These are phyloP conservation scores for Procambarus virginalis DNA, from an alignment of 1,140 invertebrate genomes.

Conservation along the genomic window DNA sequence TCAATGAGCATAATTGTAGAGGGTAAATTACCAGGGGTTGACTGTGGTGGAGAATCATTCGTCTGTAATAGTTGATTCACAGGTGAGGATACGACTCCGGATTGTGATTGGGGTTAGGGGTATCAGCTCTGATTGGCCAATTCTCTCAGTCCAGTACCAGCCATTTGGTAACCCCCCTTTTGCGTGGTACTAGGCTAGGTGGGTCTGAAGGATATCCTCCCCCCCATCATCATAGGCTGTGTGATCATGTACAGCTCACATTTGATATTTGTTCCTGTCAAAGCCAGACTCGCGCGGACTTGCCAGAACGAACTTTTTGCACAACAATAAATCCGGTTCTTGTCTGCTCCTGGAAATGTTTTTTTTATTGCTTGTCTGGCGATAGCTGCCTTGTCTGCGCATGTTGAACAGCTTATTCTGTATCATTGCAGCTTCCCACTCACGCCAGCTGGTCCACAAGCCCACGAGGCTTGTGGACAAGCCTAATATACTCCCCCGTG, in stretches of 20 bases:
- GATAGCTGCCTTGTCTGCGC: not conserved
- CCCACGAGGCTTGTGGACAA: no score
- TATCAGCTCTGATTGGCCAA: conserved; percentile 53
- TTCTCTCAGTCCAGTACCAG: conserved; percentile 54
- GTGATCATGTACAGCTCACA: not conserved
- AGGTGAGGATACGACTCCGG: conserved; percentile 41
- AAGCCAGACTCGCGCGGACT: conserved; percentile 15
- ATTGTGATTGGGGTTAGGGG: conserved; percentile 45
- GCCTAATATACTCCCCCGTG: no score
- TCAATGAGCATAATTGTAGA: conserved; percentile 48
- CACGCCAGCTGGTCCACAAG: no score
- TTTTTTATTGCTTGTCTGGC: not conserved
- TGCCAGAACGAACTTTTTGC: conserved; percentile 13
- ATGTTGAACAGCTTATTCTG: not conserved
- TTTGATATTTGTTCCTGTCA: conserved; percentile 43
- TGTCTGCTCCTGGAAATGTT: not conserved
- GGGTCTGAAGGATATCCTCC: conserved; percentile 11
- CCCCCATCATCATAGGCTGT: not conserved
- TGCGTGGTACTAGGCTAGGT: not conserved
- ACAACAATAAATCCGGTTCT: conserved; percentile 51
- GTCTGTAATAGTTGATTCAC: conserved; percentile 13
- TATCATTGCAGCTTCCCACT: not conserved
- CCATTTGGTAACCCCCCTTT: conserved; percentile 17
- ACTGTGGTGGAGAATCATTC: conserved; percentile 18
- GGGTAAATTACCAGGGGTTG: conserved; percentile 27